A percentile compares a stretch with the other conserved stretches of the same genome.
phyloP scores from a whole-genome alignment of 2,888 invertebrate species.

The Cataglyphis cursor region DNA sequence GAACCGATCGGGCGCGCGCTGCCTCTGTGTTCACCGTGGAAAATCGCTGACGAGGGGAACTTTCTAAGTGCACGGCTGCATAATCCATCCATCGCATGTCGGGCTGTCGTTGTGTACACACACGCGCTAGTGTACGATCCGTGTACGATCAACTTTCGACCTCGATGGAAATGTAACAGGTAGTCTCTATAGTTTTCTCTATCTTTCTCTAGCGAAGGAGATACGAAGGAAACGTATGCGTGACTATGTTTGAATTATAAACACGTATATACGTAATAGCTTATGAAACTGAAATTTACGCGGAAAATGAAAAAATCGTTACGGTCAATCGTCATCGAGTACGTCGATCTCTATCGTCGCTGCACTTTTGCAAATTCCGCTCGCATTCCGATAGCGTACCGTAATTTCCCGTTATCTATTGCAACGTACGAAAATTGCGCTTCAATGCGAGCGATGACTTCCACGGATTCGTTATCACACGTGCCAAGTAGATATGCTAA shows the following conservation, averaged over 20 bases:
- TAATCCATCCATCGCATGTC: slow-evolving; percentile 71
- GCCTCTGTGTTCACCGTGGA: slow-evolving; percentile 55
- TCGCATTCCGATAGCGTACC: background rate
- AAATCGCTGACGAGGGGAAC: slow-evolving; percentile 70
- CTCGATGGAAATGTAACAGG: slow-evolving; percentile 72
- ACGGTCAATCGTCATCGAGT: slow-evolving; percentile 12
- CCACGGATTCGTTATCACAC: slow-evolving; percentile 28
- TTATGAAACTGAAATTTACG: slow-evolving; percentile 26
- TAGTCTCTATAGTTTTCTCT: slow-evolving; percentile 41
- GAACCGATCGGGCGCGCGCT: slow-evolving; percentile 21
- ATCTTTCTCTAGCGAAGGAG: background rate
- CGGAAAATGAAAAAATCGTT: slow-evolving; percentile 12
- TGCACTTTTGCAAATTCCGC: slow-evolving; percentile 6
- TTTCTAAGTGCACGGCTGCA: slow-evolving; percentile 75
- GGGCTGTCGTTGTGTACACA: slow-evolving; percentile 48
- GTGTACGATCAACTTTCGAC: slow-evolving; percentile 63
- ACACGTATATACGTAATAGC: slow-evolving; percentile 30
- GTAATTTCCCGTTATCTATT: slow-evolving; percentile 30
- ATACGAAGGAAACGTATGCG: slow-evolving; percentile 25
- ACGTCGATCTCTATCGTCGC: slow-evolving; percentile 11
- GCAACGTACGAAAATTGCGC: slow-evolving; percentile 20
- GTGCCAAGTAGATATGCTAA: slow-evolving; percentile 42
- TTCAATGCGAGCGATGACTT: background rate
- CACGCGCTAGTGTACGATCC: slow-evolving; percentile 15
- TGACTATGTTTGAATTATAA: slow-evolving; percentile 32